Evolutionary conservation across 2,888 invertebrate species (phyloP).

Genomic region (Pristionchus maxplancki): DNA sequence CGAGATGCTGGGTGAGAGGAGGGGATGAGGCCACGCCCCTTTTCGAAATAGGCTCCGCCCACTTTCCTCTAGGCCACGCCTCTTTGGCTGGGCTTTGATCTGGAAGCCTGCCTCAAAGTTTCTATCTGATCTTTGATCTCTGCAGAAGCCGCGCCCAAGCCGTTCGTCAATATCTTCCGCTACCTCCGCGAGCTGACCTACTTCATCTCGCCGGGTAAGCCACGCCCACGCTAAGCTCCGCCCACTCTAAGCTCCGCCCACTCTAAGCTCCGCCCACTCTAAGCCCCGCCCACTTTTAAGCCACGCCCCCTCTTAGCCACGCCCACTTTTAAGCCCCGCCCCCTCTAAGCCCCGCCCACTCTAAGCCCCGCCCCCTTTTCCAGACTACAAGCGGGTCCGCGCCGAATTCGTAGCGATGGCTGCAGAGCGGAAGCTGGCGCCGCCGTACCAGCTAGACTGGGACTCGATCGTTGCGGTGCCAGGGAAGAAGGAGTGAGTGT

Average conservation of each 20-base stretch:
- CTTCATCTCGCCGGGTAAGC: slow-evolving; percentile 10
- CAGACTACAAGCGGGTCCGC: neutral
- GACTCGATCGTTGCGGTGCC: neutral
- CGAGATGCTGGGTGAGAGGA: slow-evolving; percentile 23
- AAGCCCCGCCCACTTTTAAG: no score
- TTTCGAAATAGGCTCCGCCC: neutral
- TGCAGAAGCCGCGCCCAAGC: neutral
- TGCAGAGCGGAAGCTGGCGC: neutral
- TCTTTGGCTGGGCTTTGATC: neutral
- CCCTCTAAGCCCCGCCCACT: no score
- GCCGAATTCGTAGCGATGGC: slow-evolving; percentile 13
- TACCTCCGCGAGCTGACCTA: slow-evolving; percentile 25
- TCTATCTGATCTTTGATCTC: no score
- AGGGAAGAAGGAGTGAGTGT: neutral
- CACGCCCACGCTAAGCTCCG: neutral
- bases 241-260: no score
- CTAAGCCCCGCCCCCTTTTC: neutral
- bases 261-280: no score
- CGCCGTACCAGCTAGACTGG: slow-evolving; percentile 45
- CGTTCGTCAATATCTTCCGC: neutral
- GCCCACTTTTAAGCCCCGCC: neutral
- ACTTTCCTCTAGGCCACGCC: neutral
- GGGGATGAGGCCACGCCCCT: no score
- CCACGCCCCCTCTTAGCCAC: neutral
- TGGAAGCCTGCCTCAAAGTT: no score